These are phyloP conservation scores for Pandemis corylana DNA, from an alignment of 2,888 invertebrate species.

Conservation along the genomic window DNA sequence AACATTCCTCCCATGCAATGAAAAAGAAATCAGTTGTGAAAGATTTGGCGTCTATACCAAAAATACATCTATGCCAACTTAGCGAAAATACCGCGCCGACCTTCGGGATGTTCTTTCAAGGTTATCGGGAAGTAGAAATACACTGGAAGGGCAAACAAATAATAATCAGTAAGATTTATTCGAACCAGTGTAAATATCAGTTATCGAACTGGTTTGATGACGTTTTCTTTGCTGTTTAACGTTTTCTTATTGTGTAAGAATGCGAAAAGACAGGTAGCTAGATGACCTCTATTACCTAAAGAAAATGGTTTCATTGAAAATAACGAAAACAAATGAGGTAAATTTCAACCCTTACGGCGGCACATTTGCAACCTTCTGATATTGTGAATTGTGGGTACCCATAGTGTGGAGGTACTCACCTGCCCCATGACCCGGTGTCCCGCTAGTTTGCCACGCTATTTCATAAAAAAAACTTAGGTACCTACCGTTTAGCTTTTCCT, in stretches of 20 bases:
- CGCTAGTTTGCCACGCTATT: no score
- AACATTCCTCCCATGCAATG: no score
- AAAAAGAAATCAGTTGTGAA: not conserved
- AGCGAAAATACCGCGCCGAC: slow-evolving; percentile 22
- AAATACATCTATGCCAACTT: slow-evolving; percentile 28
- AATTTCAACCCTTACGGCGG: no score
- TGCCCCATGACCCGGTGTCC: no score
- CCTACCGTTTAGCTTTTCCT: no score
- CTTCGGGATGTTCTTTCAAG: slow-evolving; percentile 35
- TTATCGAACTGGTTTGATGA: slow-evolving; percentile 3
- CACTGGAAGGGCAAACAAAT: slow-evolving; percentile 26
- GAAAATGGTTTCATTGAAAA: no score
- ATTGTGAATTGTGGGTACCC: no score
- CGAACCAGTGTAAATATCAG: not conserved
- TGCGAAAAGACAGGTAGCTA: not conserved
- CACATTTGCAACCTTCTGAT: no score
- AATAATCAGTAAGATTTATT: slow-evolving; percentile 4
- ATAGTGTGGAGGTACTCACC: no score
- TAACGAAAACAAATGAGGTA: no score
- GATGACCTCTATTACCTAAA: not conserved
- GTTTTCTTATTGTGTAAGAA: not conserved
- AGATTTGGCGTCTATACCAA: slow-evolving; percentile 4
- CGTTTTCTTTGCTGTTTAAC: not conserved
- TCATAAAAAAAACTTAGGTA: no score
- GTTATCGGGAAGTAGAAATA: slow-evolving; percentile 33